phyloP scores from a whole-genome alignment of 1,140 invertebrate genomes.

The Drosophila pachea region DNA sequence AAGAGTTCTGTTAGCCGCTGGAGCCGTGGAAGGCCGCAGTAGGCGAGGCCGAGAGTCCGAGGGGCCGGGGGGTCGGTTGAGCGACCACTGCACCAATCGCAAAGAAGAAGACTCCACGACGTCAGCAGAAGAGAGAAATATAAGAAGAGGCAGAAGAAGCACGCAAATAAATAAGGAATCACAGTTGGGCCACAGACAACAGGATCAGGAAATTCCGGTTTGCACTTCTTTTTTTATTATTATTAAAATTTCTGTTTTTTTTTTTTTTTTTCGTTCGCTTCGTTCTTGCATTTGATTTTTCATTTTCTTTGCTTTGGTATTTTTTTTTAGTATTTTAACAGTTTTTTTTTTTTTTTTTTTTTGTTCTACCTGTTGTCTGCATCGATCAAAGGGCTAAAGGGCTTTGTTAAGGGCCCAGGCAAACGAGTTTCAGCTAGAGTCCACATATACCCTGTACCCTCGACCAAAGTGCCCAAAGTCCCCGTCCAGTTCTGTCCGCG shows the following conservation, averaged over 20 bases:
- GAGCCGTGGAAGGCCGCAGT: conserved; percentile 10
- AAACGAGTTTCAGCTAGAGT: background rate
- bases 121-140: background rate
- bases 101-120: background rate
- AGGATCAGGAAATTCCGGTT: conserved; percentile 77
- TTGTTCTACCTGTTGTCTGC: conserved; percentile 5
- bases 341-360: conserved; percentile 7
- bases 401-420: background rate
- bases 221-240: conserved; percentile 68
- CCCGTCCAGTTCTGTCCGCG: no score
- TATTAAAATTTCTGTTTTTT: conserved; percentile 65
- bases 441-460: no score
- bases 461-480: no score
- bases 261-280: conserved; percentile 44
- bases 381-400: conserved; percentile 3
- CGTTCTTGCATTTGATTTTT: background rate
- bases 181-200: conserved; percentile 60
- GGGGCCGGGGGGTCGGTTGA: no score
- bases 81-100: conserved; percentile 52
- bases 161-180: conserved; percentile 57
- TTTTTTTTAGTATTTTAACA: no score
- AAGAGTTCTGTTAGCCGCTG: conserved; percentile 22
- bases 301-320: background rate
- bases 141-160: background rate
- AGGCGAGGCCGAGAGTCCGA: conserved; percentile 16